These are phyloP conservation scores for Pinctada fucata DNA, from an alignment of 2,888 invertebrate genomes.

Conservation along the genomic window DNA sequence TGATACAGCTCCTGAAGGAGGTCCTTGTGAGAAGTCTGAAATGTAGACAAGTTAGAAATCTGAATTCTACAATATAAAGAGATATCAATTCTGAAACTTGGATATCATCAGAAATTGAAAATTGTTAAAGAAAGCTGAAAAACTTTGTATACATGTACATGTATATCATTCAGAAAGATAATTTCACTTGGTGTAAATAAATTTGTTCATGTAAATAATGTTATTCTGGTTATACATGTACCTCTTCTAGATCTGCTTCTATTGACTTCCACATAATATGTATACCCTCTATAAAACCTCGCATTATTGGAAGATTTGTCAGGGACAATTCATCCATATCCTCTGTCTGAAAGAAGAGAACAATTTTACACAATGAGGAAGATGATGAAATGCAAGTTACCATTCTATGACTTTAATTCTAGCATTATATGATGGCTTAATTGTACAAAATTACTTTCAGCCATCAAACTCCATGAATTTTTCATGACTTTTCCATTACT, in stretches of 20 bases:
- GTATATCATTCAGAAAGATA: too few relatives aligned
- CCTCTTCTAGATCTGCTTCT: slow-evolving; percentile 53
- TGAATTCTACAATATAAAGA: not conserved
- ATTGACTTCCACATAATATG: slow-evolving; percentile 65
- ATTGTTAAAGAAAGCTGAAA: too few relatives aligned
- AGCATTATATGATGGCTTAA: too few relatives aligned
- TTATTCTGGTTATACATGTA: slow-evolving; percentile 26
- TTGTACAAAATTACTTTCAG: too few relatives aligned
- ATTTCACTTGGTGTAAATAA: too few relatives aligned
- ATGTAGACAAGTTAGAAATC: too few relatives aligned
- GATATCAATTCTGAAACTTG: not conserved
- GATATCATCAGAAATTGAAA: too few relatives aligned
- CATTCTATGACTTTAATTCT: too few relatives aligned
- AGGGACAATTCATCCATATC: slow-evolving; percentile 49
- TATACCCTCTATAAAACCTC: slow-evolving; percentile 65
- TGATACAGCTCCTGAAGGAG: slow-evolving; percentile 57
- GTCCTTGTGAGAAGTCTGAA: slow-evolving; percentile 53
- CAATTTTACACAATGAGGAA: not conserved
- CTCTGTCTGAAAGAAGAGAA: slow-evolving; percentile 26
- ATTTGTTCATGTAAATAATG: not conserved
- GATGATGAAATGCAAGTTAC: too few relatives aligned
- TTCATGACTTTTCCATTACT: too few relatives aligned
- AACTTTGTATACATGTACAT: too few relatives aligned
- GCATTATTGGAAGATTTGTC: slow-evolving; percentile 56
- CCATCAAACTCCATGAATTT: too few relatives aligned